Conservation (phyloP, 92 coral and sea anemone species). For the Pocillopora meandrina region DNA sequence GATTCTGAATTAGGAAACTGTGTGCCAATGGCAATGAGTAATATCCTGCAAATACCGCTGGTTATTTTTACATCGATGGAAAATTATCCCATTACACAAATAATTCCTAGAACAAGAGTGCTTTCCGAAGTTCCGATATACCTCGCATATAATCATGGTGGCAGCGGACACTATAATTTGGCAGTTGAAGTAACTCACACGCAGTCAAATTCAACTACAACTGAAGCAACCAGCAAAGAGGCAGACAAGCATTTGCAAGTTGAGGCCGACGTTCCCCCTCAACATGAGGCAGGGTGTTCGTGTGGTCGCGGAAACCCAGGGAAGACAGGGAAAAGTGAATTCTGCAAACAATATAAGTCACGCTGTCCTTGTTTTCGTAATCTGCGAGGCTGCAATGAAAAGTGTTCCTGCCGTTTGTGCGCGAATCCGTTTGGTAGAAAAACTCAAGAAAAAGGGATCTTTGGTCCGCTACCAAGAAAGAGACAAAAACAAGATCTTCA, state of each 20-base stretch:
- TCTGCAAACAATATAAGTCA: conserved; percentile 44
- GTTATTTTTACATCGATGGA: conserved; percentile 51
- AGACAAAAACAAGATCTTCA: conserved; percentile 44
- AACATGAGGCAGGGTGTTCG: conserved; percentile 27
- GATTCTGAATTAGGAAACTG: conserved; percentile 47
- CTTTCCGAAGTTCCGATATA: conserved; percentile 43
- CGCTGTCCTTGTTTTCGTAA: conserved; percentile 41
- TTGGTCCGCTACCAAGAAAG: conserved; percentile 33
- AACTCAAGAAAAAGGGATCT: conserved; percentile 12
- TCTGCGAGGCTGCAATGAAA: conserved; percentile 21
- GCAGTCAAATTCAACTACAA: too few species aligned
- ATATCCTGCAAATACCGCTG: conserved; percentile 39
- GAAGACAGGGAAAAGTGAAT: conserved; percentile 26
- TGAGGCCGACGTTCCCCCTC: too few species aligned
- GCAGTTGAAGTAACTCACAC: neutral
- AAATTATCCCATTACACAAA: conserved; percentile 36
- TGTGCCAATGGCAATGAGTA: conserved; percentile 39
- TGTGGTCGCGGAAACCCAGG: conserved; percentile 52
- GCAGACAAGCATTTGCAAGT: too few species aligned
- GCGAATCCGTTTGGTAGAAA: conserved; percentile 37
- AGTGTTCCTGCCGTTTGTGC: conserved; percentile 42
- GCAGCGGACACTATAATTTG: conserved; percentile 44
- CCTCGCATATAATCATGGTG: conserved; percentile 35
- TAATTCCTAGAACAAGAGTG: conserved; percentile 31
- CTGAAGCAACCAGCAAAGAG: too few species aligned